These are phyloP conservation scores for Mimas tiliae DNA, from an alignment of 2,888 invertebrate genomes.

Conservation along the genomic window DNA sequence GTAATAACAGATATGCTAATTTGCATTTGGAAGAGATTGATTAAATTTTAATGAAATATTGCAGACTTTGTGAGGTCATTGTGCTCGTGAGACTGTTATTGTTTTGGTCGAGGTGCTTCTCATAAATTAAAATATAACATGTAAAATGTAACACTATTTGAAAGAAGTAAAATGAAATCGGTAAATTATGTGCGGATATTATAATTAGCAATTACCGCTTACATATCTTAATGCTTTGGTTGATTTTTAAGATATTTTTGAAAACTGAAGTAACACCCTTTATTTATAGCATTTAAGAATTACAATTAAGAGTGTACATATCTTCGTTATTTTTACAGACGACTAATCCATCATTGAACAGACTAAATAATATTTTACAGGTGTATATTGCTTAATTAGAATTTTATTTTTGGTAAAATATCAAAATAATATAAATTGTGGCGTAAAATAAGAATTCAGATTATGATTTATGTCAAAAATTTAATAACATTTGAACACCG, in stretches of 20 bases:
- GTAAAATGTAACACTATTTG: neutral
- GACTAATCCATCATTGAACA: too few relatives aligned
- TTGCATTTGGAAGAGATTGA: slow-evolving; percentile 63
- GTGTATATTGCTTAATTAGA: too few relatives aligned
- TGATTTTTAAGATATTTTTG: neutral
- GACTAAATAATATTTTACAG: too few relatives aligned
- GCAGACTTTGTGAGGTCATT: slow-evolving; percentile 61
- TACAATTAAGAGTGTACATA: too few relatives aligned
- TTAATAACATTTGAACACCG: too few relatives aligned
- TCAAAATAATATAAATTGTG: too few relatives aligned
- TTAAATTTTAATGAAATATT: slow-evolving; percentile 58
- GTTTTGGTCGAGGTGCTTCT: slow-evolving; percentile 33
- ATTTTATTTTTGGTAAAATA: too few relatives aligned
- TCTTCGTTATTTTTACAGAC: too few relatives aligned
- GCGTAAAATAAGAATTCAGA: too few relatives aligned
- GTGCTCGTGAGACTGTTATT: slow-evolving; percentile 63
- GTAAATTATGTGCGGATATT: neutral
- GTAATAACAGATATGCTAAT: slow-evolving; percentile 71
- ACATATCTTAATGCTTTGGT: neutral
- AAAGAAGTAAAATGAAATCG: neutral
- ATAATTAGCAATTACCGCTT: slow-evolving; percentile 1
- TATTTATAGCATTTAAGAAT: too few relatives aligned
- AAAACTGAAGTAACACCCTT: neutral
- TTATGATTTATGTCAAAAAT: too few relatives aligned
- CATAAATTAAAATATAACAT: slow-evolving; percentile 13